These are phyloP conservation scores for Cranoglanis bouderius DNA, from an alignment of 2,113 vertebrate genomes.

Conservation along the genomic window DNA sequence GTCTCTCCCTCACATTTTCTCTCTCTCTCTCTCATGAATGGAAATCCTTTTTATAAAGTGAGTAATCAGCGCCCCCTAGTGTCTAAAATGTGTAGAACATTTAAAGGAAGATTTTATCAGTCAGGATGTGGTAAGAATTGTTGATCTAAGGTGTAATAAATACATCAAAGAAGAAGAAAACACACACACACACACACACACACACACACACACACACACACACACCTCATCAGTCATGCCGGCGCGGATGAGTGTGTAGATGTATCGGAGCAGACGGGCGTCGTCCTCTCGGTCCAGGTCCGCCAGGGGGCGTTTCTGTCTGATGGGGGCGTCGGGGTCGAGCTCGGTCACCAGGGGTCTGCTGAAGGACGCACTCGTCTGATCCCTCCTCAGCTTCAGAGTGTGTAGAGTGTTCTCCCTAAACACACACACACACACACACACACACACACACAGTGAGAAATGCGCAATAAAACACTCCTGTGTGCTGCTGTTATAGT, in stretches of 20 bases:
- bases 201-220: neutral
- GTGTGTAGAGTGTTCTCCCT: slow-evolving; percentile 95
- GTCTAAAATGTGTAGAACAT: neutral
- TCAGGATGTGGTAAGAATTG: neutral
- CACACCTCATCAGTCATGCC: slow-evolving; percentile 95
- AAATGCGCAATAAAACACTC: neutral
- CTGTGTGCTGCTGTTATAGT: neutral
- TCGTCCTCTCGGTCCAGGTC: slow-evolving; percentile 96
- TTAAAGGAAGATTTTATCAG: neutral
- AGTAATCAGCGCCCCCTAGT: neutral
- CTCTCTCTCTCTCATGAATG: neutral
- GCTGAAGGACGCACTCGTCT: slow-evolving; percentile 71
- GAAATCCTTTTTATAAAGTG: neutral
- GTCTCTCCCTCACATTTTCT: neutral
- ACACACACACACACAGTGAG: slow-evolving; percentile 49
- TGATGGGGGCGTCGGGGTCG: slow-evolving; percentile 94
- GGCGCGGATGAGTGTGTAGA: slow-evolving; percentile 91
- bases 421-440: slow-evolving; percentile 39
- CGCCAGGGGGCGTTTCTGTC: slow-evolving; percentile 92
- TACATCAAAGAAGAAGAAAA: neutral
- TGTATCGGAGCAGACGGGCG: slow-evolving; percentile 85
- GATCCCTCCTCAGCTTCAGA: slow-evolving; percentile 81
- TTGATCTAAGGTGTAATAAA: neutral
- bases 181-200: too few species aligned
- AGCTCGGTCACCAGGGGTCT: slow-evolving; percentile 91